These are phyloP conservation scores for Neoitamus cyanurus DNA, from an alignment of 2,888 invertebrate genomes.

Conservation along the genomic window DNA sequence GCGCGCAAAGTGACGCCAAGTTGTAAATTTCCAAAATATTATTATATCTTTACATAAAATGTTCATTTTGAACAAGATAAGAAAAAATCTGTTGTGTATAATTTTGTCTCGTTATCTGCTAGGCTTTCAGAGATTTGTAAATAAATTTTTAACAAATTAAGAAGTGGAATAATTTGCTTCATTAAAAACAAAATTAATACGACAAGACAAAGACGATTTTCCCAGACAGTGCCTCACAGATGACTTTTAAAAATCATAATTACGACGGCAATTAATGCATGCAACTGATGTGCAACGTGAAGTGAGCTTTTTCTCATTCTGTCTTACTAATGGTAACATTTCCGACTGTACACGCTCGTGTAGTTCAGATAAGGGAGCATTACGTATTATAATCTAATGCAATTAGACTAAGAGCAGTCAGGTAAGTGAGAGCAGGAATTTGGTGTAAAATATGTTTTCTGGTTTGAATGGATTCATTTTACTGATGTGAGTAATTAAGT, in stretches of 20 bases:
- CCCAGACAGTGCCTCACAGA: background rate
- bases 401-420: background rate
- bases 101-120: too few relatives aligned
- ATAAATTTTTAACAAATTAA: too few relatives aligned
- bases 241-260: background rate
- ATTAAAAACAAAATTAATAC: background rate
- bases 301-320: background rate
- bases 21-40: too few relatives aligned
- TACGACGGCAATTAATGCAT: background rate
- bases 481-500: too few relatives aligned
- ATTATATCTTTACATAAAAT: too few relatives aligned
- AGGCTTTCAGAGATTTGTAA: too few relatives aligned
- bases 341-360: background rate
- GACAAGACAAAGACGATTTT: background rate
- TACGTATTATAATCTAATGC: background rate
- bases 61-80: too few relatives aligned
- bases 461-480: too few relatives aligned
- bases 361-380: background rate
- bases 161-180: too few relatives aligned
- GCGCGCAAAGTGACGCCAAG: too few relatives aligned
- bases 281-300: background rate
- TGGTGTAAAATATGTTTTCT: background rate
- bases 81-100: too few relatives aligned
- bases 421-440: background rate
- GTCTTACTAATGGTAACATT: background rate